Percentiles rank a stretch among this genome's conserved stretches.
Evolutionary conservation across 2,113 vertebrate species (phyloP).

Genomic region (Myanophis thanlyinensis): DNA sequence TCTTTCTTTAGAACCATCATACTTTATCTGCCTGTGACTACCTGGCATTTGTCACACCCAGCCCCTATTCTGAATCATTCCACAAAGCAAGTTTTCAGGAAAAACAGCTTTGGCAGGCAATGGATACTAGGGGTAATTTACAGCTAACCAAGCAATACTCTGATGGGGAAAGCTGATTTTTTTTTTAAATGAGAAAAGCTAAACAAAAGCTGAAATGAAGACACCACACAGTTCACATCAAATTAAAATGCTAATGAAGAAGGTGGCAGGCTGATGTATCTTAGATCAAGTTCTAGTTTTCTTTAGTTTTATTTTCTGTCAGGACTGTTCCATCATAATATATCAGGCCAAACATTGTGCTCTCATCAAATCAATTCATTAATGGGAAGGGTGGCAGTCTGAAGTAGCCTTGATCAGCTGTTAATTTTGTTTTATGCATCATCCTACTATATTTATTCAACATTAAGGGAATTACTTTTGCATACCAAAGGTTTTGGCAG

Average conservation of each 20-base stretch:
- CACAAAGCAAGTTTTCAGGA: conserved; percentile 33
- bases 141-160: conserved; percentile 30
- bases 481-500: conserved; percentile 47
- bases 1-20: neutral
- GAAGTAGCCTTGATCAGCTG: conserved; percentile 58
- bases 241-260: conserved; percentile 64
- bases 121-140: conserved; percentile 30
- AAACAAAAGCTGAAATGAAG: conserved; percentile 45
- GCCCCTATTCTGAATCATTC: neutral
- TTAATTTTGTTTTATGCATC: conserved; percentile 66
- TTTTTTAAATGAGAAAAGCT: conserved; percentile 44
- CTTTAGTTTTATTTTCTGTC: conserved; percentile 56
- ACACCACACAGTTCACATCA: conserved; percentile 49
- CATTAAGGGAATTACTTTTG: conserved; percentile 52
- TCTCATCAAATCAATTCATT: conserved; percentile 55
- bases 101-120: conserved; percentile 41
- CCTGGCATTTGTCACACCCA: conserved; percentile 29
- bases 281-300: conserved; percentile 49
- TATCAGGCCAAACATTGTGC: conserved; percentile 49
- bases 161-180: conserved; percentile 35
- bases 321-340: conserved; percentile 47
- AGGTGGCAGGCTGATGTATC: conserved; percentile 22
- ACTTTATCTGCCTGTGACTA: conserved; percentile 26
- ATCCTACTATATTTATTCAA: conserved; percentile 47
- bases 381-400: conserved; percentile 56